These are phyloP conservation scores for Sinocyclocheilus maitianheensis DNA, from an alignment of 2,113 vertebrate genomes.

Conservation along the genomic window DNA sequence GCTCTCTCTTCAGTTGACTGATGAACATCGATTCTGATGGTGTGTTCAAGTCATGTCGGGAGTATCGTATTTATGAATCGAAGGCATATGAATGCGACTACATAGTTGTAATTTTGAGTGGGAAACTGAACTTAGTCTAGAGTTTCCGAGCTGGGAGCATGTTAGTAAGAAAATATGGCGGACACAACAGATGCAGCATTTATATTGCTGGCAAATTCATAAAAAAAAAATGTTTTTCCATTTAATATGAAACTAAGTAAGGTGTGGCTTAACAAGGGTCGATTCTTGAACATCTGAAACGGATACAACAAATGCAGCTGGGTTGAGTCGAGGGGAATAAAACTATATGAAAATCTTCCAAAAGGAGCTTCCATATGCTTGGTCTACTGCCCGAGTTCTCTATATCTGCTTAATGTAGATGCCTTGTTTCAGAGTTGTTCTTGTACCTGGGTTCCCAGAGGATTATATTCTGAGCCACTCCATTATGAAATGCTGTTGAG, in stretches of 20 bases:
- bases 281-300: background rate
- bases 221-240: too few species aligned
- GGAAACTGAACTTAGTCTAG: too few species aligned
- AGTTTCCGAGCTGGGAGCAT: too few species aligned
- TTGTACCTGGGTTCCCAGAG: conserved; percentile 26
- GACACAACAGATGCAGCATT: too few species aligned
- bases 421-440: conserved; percentile 26
- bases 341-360: background rate
- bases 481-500: conserved; percentile 6
- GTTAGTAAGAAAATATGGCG: too few species aligned
- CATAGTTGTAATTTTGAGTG: too few species aligned
- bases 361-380: conserved; percentile 19
- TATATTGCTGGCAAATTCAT: too few species aligned
- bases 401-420: conserved; percentile 20
- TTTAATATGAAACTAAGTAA: too few species aligned
- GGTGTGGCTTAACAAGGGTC: background rate
- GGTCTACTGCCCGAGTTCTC: conserved; percentile 50
- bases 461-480: conserved; percentile 4
- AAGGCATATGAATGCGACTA: too few species aligned
- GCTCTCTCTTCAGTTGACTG: too few species aligned
- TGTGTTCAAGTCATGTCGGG: background rate
- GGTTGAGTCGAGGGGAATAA: background rate
- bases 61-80: too few species aligned
- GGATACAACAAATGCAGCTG: background rate
- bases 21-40: background rate